Conservation (phyloP, 2,113 vertebrate species). For the Notiomystis cincta region DNA sequence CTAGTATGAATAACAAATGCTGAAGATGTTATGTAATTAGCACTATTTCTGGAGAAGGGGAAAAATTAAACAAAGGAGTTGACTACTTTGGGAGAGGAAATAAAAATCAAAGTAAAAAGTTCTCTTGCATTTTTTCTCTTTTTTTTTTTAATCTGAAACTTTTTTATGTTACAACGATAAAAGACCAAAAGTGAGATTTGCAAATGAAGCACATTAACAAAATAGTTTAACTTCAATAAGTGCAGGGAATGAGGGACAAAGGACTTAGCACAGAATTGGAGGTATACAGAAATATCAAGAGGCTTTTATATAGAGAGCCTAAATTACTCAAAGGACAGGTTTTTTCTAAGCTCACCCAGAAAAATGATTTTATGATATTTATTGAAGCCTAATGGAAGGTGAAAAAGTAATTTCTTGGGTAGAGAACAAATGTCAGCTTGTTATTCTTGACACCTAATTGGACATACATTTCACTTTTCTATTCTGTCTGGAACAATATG, state of each 20-base stretch:
- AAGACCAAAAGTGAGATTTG: not conserved
- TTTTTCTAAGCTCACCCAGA: not conserved
- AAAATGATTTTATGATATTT: not conserved
- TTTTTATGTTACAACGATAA: not conserved
- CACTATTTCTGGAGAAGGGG: not conserved
- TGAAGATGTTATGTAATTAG: not conserved
- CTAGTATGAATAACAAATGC: not conserved
- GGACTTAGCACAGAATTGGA: not conserved
- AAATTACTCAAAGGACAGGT: not conserved
- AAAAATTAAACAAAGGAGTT: not conserved
- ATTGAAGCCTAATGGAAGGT: not conserved
- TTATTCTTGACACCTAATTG: not conserved
- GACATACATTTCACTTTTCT: not conserved
- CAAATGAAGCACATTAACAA: not conserved
- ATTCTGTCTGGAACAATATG: not conserved
- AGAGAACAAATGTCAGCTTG: not conserved
- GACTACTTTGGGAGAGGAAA: not conserved
- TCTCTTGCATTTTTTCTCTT: not conserved
- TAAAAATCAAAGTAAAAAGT: not conserved
- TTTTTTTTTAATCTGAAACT: not conserved
- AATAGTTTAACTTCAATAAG: not conserved
- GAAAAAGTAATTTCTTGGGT: not conserved
- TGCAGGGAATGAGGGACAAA: not conserved
- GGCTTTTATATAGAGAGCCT: not conserved
- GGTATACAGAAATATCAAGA: not conserved